Evolutionary conservation across 53 echinoderm and acorn worm species (phyloP).

Genomic region (Arbacia lixula): DNA sequence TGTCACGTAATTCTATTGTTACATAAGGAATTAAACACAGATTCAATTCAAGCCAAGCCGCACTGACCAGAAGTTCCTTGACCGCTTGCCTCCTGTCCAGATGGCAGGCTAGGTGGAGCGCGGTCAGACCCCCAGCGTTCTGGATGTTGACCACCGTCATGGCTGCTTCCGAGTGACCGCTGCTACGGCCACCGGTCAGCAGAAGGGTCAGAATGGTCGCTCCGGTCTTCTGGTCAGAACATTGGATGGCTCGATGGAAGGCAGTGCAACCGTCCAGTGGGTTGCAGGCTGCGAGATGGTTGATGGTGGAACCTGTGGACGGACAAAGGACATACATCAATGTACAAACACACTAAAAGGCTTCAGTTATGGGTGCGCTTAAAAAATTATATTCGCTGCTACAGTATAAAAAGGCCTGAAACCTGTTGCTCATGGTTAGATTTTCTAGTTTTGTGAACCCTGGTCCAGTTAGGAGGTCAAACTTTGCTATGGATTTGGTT

Average conservation of each 20-base stretch:
- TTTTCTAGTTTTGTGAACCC: too few relatives aligned
- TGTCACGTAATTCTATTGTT: neutral
- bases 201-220: slow-evolving; percentile 53
- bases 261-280: slow-evolving; percentile 76
- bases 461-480: too few relatives aligned
- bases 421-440: too few relatives aligned
- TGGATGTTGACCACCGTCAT: slow-evolving; percentile 73
- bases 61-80: slow-evolving; percentile 82
- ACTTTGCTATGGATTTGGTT: too few relatives aligned
- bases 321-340: neutral
- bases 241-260: slow-evolving; percentile 87
- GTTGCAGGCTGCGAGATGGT: slow-evolving; percentile 85
- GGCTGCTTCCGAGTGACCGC: too few relatives aligned
- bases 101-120: slow-evolving; percentile 88
- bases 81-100: slow-evolving; percentile 78
- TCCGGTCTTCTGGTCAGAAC: slow-evolving; percentile 65
- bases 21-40: too few relatives aligned
- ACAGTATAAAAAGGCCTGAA: too few relatives aligned
- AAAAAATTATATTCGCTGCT: too few relatives aligned
- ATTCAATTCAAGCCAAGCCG: too few relatives aligned
- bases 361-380: too few relatives aligned
- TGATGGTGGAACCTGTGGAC: slow-evolving; percentile 70
- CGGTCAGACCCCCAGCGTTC: slow-evolving; percentile 71
- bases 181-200: too few relatives aligned
- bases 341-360: neutral